phyloP scores from a whole-genome alignment of 2,888 invertebrate genomes.

The Odiellus spinosus region DNA sequence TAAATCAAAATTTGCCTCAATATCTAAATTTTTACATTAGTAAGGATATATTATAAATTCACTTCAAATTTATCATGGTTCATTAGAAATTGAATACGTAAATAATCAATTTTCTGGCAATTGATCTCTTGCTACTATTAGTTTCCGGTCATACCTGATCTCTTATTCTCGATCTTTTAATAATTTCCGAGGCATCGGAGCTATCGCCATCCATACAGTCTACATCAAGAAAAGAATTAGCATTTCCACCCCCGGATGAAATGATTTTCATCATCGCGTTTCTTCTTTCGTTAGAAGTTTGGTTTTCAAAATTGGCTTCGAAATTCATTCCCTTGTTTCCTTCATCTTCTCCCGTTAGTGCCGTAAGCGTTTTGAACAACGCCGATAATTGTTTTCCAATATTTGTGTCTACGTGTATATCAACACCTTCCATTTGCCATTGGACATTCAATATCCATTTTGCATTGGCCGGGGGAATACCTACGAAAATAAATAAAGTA shows the following conservation, averaged over 20 bases:
- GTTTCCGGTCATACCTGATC: too few relatives aligned
- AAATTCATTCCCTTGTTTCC: conserved; percentile 42
- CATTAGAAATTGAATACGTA: too few relatives aligned
- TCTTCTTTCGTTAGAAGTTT: too few relatives aligned
- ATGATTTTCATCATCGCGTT: background rate
- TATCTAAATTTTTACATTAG: too few relatives aligned
- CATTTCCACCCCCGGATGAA: background rate
- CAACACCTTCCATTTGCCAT: conserved; percentile 99
- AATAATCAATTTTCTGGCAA: too few relatives aligned
- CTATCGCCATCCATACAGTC: background rate
- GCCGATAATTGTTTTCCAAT: conserved; percentile 91
- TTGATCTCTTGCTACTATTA: too few relatives aligned
- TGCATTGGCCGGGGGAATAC: conserved; percentile 41
- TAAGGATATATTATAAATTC: too few relatives aligned
- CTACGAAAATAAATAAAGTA: background rate
- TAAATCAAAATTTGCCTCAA: too few relatives aligned
- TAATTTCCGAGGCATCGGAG: too few relatives aligned
- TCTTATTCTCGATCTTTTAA: too few relatives aligned
- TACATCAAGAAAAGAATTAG: conserved; percentile 4
- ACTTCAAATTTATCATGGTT: too few relatives aligned
- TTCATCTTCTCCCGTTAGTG: conserved; percentile 71
- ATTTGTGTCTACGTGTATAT: conserved; percentile 86
- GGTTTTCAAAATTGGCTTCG: background rate
- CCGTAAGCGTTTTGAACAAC: conserved; percentile 84
- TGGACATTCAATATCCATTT: conserved; percentile 96